Conservation (phyloP, 2,888 invertebrate species). For the Drosophila acutilabella region DNA sequence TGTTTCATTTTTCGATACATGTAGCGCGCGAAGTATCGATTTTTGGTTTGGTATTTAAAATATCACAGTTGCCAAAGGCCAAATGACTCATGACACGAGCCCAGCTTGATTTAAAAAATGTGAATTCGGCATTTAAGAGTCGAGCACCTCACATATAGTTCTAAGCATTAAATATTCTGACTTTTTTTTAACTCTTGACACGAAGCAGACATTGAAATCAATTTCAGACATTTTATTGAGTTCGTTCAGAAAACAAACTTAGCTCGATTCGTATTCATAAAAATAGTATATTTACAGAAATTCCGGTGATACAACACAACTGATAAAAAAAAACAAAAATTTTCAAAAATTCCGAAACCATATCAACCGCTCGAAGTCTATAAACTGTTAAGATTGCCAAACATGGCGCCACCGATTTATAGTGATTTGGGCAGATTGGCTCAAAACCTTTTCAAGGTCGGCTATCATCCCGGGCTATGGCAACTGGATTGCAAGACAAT, state of each 20-base stretch:
- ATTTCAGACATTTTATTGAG: slow-evolving; percentile 21
- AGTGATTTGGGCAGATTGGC: slow-evolving; percentile 97
- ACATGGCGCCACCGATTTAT: slow-evolving; percentile 96
- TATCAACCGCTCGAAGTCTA: slow-evolving; percentile 36
- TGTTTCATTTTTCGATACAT: neutral
- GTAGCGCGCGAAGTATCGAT: neutral
- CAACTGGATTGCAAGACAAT: slow-evolving; percentile 97
- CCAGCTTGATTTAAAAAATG: too few species aligned
- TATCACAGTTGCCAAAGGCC: too few species aligned
- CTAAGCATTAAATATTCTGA: neutral
- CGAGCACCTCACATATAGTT: neutral
- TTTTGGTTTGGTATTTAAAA: neutral
- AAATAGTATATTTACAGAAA: slow-evolving; percentile 41
- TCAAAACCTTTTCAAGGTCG: slow-evolving; percentile 96
- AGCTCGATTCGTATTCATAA: slow-evolving; percentile 2
- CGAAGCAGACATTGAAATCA: slow-evolving; percentile 34
- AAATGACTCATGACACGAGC: too few species aligned
- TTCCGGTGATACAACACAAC: slow-evolving; percentile 55
- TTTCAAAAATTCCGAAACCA: slow-evolving; percentile 46
- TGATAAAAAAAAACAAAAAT: slow-evolving; percentile 8
- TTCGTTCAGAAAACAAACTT: slow-evolving; percentile 5
- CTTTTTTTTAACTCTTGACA: slow-evolving; percentile 4
- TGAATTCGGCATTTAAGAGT: neutral
- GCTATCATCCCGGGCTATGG: slow-evolving; percentile 97
- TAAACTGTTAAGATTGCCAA: slow-evolving; percentile 54